Conservation (phyloP, 2,797 vertebrate genomes). For the Distichodus sexfasciatus region DNA sequence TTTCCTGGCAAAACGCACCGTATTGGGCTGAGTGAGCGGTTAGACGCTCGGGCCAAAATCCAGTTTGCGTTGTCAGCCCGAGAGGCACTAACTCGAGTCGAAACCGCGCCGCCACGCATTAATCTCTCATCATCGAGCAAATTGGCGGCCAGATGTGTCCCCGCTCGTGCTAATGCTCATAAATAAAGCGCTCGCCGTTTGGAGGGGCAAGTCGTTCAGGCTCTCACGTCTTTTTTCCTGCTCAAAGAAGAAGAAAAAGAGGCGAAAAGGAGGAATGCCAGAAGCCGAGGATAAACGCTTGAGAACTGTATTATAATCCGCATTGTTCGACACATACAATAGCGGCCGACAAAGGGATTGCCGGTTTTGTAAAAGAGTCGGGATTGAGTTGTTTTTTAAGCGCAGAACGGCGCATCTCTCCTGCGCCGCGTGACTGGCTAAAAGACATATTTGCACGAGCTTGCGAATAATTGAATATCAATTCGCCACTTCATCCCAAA, state of each 20-base stretch:
- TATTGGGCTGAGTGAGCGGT: constrained; percentile 53
- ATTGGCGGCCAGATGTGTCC: constrained; percentile 14
- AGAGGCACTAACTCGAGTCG: constrained; percentile 48
- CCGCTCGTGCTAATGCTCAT: constrained; percentile 6
- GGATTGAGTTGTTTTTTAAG: neutral
- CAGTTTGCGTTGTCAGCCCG: constrained; percentile 55
- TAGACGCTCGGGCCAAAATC: constrained; percentile 51
- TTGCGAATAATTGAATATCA: constrained; percentile 67
- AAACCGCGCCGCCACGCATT: constrained; percentile 39
- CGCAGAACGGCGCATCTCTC: constrained; percentile 8
- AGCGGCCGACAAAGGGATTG: constrained; percentile 8
- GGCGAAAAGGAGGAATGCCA: no score
- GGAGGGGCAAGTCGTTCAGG: neutral
- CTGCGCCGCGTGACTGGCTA: constrained; percentile 25
- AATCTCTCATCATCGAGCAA: constrained; percentile 37
- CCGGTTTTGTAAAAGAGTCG: neutral
- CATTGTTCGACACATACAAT: constrained; percentile 32
- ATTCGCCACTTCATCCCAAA: constrained; percentile 68
- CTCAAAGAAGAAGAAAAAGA: neutral
- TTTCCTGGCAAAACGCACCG: constrained; percentile 70
- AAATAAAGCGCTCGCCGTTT: constrained; percentile 25
- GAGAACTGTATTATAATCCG: constrained; percentile 34
- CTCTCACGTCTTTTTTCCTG: neutral
- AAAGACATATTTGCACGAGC: constrained; percentile 37
- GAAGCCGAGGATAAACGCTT: constrained; percentile 19